Evolutionary conservation across 2,113 vertebrate species (phyloP).

Genomic region (Peromyscus maniculatus): DNA sequence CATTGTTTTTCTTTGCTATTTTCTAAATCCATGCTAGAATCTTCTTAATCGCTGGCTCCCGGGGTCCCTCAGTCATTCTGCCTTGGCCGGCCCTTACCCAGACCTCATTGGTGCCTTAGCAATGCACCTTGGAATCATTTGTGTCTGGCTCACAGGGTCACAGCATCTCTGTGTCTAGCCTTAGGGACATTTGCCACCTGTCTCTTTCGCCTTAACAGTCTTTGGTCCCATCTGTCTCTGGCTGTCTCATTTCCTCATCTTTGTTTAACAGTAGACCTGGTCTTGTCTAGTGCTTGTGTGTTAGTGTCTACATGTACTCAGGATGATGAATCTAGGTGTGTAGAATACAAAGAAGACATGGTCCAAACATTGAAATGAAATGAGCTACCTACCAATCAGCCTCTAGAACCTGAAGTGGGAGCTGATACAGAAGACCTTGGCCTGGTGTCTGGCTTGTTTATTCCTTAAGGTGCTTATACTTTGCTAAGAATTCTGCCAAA

Average conservation of each 20-base stretch:
- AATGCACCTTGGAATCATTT: neutral
- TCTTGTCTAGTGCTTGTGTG: neutral
- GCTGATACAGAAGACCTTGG: neutral
- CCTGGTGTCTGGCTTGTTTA: neutral
- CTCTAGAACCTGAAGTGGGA: neutral
- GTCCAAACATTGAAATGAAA: conserved; percentile 2
- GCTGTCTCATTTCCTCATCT: neutral
- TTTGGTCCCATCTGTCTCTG: neutral
- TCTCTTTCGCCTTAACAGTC: neutral
- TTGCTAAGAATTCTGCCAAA: conserved; percentile 1
- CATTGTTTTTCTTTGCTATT: neutral
- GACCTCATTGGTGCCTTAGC: neutral
- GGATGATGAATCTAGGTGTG: neutral
- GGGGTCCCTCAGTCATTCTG: neutral
- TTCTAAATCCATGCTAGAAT: neutral
- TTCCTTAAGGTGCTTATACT: neutral
- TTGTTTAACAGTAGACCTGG: neutral
- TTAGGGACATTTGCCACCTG: neutral
- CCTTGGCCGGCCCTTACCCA: too few species aligned
- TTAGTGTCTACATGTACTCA: neutral
- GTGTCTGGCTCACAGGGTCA: too few species aligned
- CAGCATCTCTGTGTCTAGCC: neutral
- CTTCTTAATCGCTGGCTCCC: neutral
- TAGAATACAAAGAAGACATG: neutral
- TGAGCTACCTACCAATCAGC: neutral